These are phyloP conservation scores for Spea hammondii DNA, from an alignment of 2,797 vertebrate genomes.

Conservation along the genomic window DNA sequence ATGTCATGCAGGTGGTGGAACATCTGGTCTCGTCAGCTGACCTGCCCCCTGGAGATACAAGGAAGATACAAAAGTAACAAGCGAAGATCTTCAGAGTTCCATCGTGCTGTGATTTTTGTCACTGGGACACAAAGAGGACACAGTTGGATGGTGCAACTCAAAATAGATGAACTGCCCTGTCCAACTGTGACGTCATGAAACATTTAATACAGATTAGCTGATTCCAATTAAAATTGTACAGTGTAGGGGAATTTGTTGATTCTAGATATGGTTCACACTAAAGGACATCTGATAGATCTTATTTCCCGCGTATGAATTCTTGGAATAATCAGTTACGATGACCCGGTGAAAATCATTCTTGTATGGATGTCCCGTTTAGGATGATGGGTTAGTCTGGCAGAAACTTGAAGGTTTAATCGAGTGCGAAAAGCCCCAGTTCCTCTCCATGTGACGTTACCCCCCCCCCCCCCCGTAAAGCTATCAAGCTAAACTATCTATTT, in stretches of 20 bases:
- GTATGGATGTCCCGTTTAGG: no score
- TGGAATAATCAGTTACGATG: no score
- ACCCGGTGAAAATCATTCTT: no score
- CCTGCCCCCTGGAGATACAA: constrained; percentile 15
- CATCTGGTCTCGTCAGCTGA: background rate
- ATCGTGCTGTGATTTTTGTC: background rate
- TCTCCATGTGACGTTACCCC: background rate
- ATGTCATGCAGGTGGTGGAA: background rate
- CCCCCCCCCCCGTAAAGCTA: background rate
- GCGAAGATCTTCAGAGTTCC: background rate
- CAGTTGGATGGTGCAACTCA: background rate
- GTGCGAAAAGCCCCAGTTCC: background rate
- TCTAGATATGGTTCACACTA: no score
- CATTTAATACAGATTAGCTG: no score
- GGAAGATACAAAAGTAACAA: constrained; percentile 2
- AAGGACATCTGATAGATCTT: no score
- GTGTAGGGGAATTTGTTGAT: no score
- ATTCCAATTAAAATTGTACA: no score
- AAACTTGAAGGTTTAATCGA: background rate
- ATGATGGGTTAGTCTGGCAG: background rate
- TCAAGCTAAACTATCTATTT: background rate
- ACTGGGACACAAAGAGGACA: background rate
- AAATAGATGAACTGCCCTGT: background rate
- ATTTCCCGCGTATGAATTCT: no score
- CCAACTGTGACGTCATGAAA: background rate